phyloP scores from a whole-genome alignment of 2,888 invertebrate genomes.

The Diarsia brunnea region DNA sequence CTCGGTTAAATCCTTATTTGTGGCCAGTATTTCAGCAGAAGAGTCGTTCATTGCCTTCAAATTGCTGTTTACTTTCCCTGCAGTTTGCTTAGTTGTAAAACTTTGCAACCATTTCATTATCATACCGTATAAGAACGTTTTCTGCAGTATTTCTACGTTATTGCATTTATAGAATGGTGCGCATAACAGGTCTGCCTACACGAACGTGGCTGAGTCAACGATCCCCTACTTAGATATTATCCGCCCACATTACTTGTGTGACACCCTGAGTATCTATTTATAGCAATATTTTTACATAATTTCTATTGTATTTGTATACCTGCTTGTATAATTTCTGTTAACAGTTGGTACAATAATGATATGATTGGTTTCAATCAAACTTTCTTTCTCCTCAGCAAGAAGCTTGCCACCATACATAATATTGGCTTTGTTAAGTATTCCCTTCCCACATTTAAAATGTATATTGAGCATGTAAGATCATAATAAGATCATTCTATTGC shows the following conservation, averaged over 20 bases:
- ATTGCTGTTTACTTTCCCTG: constrained; percentile 62
- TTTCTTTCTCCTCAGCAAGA: background rate
- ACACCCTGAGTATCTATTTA: constrained; percentile 67
- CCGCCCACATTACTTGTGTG: constrained; percentile 67
- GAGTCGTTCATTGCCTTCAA: constrained; percentile 49
- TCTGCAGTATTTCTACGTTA: constrained; percentile 66
- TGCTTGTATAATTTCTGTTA: background rate
- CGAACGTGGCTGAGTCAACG: constrained; percentile 74
- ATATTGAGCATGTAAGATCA: constrained; percentile 18
- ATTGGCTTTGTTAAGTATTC: constrained; percentile 16
- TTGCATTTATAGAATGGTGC: constrained; percentile 60
- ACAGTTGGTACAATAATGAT: background rate
- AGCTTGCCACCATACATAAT: background rate
- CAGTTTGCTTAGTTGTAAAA: constrained; percentile 57
- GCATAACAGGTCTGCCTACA: constrained; percentile 74
- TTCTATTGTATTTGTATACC: background rate
- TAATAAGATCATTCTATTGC: constrained; percentile 37
- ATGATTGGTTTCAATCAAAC: background rate
- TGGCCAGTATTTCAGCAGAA: constrained; percentile 40
- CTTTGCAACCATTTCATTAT: constrained; percentile 70
- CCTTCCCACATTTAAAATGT: constrained; percentile 16
- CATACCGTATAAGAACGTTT: constrained; percentile 70
- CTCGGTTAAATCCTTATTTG: constrained; percentile 55
- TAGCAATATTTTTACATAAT: constrained; percentile 22
- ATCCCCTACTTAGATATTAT: constrained; percentile 71